Conservation (phyloP, 1,140 invertebrate species). For the Eufriesea mexicana region DNA sequence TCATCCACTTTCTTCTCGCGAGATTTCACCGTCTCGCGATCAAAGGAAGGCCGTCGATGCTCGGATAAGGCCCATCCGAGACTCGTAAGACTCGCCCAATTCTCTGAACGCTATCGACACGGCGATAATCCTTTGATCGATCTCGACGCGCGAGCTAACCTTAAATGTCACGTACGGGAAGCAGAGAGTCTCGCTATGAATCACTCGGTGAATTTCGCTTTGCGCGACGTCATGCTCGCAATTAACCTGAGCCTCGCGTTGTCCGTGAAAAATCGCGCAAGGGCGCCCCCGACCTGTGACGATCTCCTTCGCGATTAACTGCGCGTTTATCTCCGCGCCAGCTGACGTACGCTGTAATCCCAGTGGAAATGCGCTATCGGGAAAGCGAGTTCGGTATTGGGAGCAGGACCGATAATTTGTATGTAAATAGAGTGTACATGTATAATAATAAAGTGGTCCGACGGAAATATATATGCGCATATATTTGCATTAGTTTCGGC, state of each 20-base stretch:
- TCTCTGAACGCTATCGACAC: background rate
- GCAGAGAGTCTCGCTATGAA: background rate
- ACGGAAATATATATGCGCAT: too few relatives aligned
- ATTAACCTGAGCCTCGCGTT: background rate
- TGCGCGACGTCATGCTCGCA: background rate
- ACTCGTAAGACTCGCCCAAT: too few relatives aligned
- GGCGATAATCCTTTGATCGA: background rate
- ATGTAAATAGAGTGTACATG: too few relatives aligned
- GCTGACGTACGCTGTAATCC: too few relatives aligned
- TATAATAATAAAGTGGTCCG: too few relatives aligned
- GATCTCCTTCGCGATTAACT: background rate
- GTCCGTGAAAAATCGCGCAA: background rate
- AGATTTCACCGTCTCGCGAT: too few relatives aligned
- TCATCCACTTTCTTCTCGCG: background rate
- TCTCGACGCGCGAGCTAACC: background rate
- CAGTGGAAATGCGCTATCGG: too few relatives aligned
- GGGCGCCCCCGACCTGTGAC: background rate
- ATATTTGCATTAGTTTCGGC: too few relatives aligned
- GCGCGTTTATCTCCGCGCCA: background rate
- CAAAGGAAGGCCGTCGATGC: too few relatives aligned
- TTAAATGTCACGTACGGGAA: background rate
- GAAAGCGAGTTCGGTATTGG: too few relatives aligned
- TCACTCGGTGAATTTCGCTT: conserved; percentile 18
- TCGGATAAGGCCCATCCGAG: too few relatives aligned
- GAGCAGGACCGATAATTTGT: too few relatives aligned